phyloP scores from a whole-genome alignment of 2,888 invertebrate genomes.

The Lamproptera curius region DNA sequence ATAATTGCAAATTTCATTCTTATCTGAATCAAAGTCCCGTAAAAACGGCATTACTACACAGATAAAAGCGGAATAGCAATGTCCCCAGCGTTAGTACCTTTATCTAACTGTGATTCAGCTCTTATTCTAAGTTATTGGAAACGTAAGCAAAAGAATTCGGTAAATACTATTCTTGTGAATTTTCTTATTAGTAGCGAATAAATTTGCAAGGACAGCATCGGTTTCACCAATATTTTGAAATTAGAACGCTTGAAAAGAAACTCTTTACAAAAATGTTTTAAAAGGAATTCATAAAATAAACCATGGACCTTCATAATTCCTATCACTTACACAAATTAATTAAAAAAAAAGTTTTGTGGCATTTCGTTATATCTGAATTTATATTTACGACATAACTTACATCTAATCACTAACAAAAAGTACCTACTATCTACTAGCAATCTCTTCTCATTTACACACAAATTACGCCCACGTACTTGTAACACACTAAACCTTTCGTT shows the following conservation, averaged over 20 bases:
- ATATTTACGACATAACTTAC: too few species aligned
- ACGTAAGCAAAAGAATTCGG: slow-evolving; percentile 34
- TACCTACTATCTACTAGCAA: too few species aligned
- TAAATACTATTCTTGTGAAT: slow-evolving; percentile 31
- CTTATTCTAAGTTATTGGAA: slow-evolving; percentile 34
- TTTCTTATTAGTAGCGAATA: slow-evolving; percentile 24
- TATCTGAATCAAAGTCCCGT: slow-evolving; percentile 34
- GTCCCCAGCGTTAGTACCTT: slow-evolving; percentile 31
- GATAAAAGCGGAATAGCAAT: slow-evolving; percentile 34
- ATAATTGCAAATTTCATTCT: slow-evolving; percentile 30
- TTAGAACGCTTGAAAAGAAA: not conserved
- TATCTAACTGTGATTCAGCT: slow-evolving; percentile 33
- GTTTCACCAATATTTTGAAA: not conserved
- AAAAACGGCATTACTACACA: slow-evolving; percentile 31
- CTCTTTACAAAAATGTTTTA: not conserved
- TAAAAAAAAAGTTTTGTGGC: too few species aligned
- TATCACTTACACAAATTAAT: too few species aligned
- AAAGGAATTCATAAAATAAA: too few species aligned
- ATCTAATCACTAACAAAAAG: too few species aligned
- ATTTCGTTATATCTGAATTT: too few species aligned
- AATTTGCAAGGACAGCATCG: not conserved
- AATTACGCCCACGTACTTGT: too few species aligned
- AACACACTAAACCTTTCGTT: too few species aligned
- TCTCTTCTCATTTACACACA: too few species aligned
- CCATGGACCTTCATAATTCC: too few species aligned